Percentiles rank a stretch among this genome's conserved stretches.
Evolutionary conservation across 2,797 vertebrate genomes (phyloP).

Genomic region (Onychomys torridus): DNA sequence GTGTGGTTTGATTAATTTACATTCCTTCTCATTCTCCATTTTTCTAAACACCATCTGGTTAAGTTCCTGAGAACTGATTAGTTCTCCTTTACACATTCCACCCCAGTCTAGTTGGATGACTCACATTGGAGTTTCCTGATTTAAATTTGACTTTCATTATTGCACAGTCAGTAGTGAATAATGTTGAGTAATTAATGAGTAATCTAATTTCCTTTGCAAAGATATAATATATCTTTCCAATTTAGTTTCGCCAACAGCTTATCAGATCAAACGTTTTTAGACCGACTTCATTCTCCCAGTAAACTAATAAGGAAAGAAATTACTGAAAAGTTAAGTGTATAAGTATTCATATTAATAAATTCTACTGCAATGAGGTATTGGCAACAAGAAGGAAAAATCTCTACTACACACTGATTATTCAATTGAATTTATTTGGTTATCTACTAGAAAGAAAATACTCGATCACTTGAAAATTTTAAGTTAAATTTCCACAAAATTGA

Average conservation of each 20-base stretch:
- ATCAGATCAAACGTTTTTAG: constrained; percentile 63
- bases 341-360: constrained; percentile 21
- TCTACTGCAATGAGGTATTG: not conserved
- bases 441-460: constrained; percentile 23
- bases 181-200: constrained; percentile 80
- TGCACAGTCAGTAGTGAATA: constrained; percentile 72
- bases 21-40: constrained; percentile 41
- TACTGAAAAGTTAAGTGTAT: not conserved
- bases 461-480: constrained; percentile 2
- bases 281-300: constrained; percentile 27
- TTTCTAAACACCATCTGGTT: constrained; percentile 1
- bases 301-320: constrained; percentile 42
- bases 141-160: constrained; percentile 73
- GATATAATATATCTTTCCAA: constrained; percentile 72
- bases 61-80: constrained; percentile 54
- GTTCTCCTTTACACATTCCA: constrained; percentile 60
- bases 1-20: constrained; percentile 67
- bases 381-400: not conserved
- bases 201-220: constrained; percentile 76
- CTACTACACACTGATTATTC: not conserved
- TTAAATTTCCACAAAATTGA: constrained; percentile 41
- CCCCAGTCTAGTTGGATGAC: constrained; percentile 45
- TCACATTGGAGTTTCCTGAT: constrained; percentile 57
- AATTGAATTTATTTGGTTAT: not conserved
- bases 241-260: constrained; percentile 70